Evolutionary conservation across 1,140 invertebrate species (phyloP), one percentile per base, ranked within the genome.

Genomic region (Tetraneura akinire): DNA sequence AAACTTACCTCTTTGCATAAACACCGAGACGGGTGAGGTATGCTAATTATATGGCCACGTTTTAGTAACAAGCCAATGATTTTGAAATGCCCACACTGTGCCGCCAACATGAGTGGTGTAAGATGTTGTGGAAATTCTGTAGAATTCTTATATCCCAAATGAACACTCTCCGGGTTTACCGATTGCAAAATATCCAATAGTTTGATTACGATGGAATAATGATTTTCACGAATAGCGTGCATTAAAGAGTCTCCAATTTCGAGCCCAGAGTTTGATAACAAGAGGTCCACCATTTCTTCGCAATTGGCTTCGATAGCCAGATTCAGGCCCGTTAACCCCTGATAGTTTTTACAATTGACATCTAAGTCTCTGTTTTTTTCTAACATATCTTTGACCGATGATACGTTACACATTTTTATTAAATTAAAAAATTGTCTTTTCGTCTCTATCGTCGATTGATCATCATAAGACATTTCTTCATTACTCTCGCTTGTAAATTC

Each of bases 1-100:
- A 10, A 18, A 68, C 16, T 76, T 1, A 60, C 55, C 81, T 89
- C 87, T 16, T 85, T 84, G 84, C 91, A 92, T 53, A 86, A 84
- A 84, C 91, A 91, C 80, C 87, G 86, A 0, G 88, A 86, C 26
- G 86, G 86, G 85, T 92, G 91, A 0, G 91, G 91, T 81, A 85
- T 87, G 1, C 81, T 82, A 21, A 91, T 87, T 0, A 80, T 83
- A 81, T 91, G 90, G 8, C 88, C 88, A 21, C 88, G 84, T 80
- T 89, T 87, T 1, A 92, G 86, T 1, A 93, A 86, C 57, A 91
- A 84, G 81, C 88, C 88, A 18, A 93, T 91, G 26, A 92, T 89
- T 83, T 92, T 90, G 82, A 89, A 91, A 83, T 92, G 90, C 29
- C 92, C 91, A 47, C 87, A 87, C 82, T 92, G 90, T 10, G 91